Conservation (phyloP, 2,113 vertebrate species). For the Oenanthe melanoleuca region DNA sequence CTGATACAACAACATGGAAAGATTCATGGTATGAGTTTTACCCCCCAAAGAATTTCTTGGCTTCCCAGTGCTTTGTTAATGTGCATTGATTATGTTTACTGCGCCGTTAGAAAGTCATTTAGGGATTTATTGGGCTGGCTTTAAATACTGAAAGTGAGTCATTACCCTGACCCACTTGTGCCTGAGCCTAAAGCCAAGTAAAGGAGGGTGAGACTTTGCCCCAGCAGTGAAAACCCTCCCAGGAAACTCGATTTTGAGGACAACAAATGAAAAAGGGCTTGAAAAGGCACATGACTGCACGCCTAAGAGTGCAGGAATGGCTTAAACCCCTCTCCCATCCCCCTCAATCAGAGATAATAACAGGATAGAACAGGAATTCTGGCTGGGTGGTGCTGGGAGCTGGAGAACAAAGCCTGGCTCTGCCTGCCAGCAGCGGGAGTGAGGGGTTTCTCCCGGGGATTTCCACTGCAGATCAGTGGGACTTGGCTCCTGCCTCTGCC, state of each 20-base stretch:
- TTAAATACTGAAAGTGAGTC: conserved; percentile 24
- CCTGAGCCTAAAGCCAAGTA: neutral
- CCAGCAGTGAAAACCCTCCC: neutral
- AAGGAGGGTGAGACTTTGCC: neutral
- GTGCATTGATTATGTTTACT: conserved; percentile 65
- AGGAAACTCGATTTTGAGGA: neutral
- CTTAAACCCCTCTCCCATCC: neutral
- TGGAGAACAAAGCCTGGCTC: neutral
- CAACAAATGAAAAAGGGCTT: neutral
- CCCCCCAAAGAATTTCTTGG: neutral
- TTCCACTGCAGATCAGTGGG: conserved; percentile 28
- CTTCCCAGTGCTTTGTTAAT: conserved; percentile 41
- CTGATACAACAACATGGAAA: neutral
- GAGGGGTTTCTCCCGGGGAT: conserved; percentile 5
- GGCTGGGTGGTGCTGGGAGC: neutral
- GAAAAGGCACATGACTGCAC: neutral
- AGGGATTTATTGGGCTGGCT: conserved; percentile 53
- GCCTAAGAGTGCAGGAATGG: neutral
- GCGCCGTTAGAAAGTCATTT: conserved; percentile 27
- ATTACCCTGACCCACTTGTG: neutral
- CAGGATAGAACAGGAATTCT: neutral
- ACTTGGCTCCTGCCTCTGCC: conserved; percentile 39
- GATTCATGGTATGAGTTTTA: conserved; percentile 33
- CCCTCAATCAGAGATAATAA: neutral
- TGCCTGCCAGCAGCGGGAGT: neutral